Evolutionary conservation across 2,888 invertebrate species (phyloP).

Genomic region (Drosophila demipolita): DNA sequence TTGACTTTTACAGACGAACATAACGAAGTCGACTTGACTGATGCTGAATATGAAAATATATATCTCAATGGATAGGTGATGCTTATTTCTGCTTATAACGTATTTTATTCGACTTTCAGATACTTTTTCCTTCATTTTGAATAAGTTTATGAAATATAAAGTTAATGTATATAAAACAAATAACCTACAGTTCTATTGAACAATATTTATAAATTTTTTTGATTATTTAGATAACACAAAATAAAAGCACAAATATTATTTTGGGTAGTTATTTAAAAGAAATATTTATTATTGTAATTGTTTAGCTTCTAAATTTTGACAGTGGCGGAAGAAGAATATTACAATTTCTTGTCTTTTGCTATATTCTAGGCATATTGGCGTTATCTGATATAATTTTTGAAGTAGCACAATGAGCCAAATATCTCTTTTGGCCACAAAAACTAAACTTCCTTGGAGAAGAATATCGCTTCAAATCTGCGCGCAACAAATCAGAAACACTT

Average conservation of each 20-base stretch:
- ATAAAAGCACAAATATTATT: neutral
- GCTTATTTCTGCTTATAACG: neutral
- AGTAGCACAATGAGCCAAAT: neutral
- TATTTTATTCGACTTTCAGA: neutral
- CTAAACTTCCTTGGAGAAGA: neutral
- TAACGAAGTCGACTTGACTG: neutral
- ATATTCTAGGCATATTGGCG: neutral
- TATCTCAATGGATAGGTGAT: neutral
- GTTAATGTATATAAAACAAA: neutral
- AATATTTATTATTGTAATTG: neutral
- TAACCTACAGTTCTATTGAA: neutral
- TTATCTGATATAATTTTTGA: neutral
- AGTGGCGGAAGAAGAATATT: neutral
- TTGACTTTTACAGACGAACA: neutral
- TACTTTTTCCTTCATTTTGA: rapidly evolving
- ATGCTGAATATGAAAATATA: neutral
- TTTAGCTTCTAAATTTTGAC: neutral
- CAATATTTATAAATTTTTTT: rapidly evolving
- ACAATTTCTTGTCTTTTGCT: rapidly evolving
- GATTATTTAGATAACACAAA: neutral
- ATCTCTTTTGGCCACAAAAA: neutral
- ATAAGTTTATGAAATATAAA: neutral
- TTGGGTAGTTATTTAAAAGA: neutral
- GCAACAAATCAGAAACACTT: rapidly evolving
- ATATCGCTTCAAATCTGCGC: neutral